Conservation (phyloP, 2,113 vertebrate genomes). For the Spea multiplicata region DNA sequence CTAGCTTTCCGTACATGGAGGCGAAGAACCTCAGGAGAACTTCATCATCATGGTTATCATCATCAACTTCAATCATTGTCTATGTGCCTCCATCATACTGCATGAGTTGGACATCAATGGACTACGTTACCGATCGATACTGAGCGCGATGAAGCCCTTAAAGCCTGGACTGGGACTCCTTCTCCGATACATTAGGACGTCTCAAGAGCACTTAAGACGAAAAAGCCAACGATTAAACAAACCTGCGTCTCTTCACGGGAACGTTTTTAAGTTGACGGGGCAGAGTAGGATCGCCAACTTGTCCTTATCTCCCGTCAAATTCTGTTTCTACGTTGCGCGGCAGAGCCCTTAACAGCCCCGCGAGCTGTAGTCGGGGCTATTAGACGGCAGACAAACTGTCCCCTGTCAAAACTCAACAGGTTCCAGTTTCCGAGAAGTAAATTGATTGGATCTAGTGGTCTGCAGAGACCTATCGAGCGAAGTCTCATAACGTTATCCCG, state of each 20-base stretch:
- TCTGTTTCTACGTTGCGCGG: not conserved
- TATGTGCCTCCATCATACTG: too few relatives aligned
- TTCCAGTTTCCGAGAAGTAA: constrained; percentile 20
- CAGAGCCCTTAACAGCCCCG: not conserved
- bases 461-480: constrained; percentile 4
- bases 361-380: not conserved
- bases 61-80: too few relatives aligned
- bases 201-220: too few relatives aligned
- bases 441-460: constrained; percentile 20
- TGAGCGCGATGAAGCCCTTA: too few relatives aligned
- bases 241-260: not conserved
- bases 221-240: constrained; percentile 1
- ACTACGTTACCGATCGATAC: too few relatives aligned
- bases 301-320: not conserved
- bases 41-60: too few relatives aligned
- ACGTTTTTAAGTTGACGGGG: not conserved
- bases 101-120: too few relatives aligned
- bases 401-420: constrained; percentile 26
- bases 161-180: too few relatives aligned
- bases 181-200: too few relatives aligned
- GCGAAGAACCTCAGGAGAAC: too few relatives aligned
- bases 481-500: constrained; percentile 21
- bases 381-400: constrained; percentile 19
- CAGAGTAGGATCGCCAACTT: not conserved
- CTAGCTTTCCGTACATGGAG: too few relatives aligned